These are phyloP conservation scores for Sebastes iracundus DNA, from an alignment of 2,797 vertebrate species.

Conservation along the genomic window DNA sequence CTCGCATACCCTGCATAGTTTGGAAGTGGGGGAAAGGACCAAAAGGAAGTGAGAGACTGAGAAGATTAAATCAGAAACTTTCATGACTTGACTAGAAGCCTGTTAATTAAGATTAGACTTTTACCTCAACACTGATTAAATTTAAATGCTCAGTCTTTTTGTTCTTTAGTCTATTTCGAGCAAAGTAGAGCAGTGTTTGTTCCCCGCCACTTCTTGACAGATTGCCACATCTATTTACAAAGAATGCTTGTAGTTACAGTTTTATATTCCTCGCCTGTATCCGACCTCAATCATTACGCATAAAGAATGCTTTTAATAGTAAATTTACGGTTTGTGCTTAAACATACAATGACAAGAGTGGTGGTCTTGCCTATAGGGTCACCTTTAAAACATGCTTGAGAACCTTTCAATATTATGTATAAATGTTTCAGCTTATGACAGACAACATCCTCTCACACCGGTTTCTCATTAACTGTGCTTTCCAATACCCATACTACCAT, in stretches of 20 bases:
- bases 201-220: not conserved
- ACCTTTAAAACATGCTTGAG: not conserved
- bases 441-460: not conserved
- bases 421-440: not conserved
- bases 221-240: not conserved
- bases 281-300: not conserved
- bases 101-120: slow-evolving; percentile 38
- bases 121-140: slow-evolving; percentile 16
- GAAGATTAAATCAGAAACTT: slow-evolving; percentile 19
- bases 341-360: not conserved
- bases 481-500: too few relatives aligned
- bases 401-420: not conserved
- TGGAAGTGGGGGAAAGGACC: not conserved
- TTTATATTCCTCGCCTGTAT: not conserved
- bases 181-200: not conserved
- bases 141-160: slow-evolving; percentile 22
- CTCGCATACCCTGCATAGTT: slow-evolving; percentile 6
- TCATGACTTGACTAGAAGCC: slow-evolving; percentile 22
- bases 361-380: not conserved
- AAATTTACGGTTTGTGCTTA: not conserved
- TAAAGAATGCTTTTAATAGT: not conserved
- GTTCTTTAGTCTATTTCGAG: slow-evolving; percentile 10
- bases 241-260: not conserved
- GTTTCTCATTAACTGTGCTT: too few relatives aligned
- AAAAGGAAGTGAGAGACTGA: slow-evolving; percentile 10